Evolutionary conservation across 2,888 invertebrate genomes (phyloP).

Genomic region (Erebia ligea): DNA sequence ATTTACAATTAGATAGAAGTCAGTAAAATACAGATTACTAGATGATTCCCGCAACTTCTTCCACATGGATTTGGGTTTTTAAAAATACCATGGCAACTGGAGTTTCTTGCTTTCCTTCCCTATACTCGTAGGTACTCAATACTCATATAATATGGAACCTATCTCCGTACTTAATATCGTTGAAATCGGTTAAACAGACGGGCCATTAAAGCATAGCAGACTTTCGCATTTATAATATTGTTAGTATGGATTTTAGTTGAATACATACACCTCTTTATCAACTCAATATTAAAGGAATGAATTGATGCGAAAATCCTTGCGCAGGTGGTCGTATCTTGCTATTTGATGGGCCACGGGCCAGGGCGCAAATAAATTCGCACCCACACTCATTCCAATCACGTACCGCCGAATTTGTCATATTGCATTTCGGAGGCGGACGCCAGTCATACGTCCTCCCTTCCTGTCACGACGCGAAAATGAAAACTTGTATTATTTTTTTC

Average conservation of each 20-base stretch:
- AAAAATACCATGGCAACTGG: no score
- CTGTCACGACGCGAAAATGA: constrained; percentile 78
- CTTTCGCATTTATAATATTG: no score
- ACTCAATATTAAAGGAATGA: not conserved
- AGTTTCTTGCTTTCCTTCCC: no score
- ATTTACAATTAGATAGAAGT: not conserved
- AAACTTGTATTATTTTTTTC: constrained; percentile 72
- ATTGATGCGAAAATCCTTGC: constrained; percentile 29
- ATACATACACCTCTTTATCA: no score
- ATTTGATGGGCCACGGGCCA: constrained; percentile 46
- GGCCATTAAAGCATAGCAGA: no score
- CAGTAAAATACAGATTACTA: not conserved
- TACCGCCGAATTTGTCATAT: constrained; percentile 82
- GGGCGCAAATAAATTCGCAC: constrained; percentile 68
- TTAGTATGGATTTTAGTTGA: no score
- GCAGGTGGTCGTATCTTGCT: constrained; percentile 46
- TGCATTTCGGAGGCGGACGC: constrained; percentile 76
- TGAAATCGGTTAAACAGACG: no score
- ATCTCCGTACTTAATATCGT: no score
- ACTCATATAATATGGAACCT: no score
- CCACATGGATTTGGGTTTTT: no score
- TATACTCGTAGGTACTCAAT: no score
- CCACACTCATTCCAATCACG: constrained; percentile 79
- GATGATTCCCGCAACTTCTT: no score
- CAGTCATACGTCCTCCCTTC: constrained; percentile 73